Evolutionary conservation across 2,888 invertebrate species (phyloP).

Genomic region (Troides aeacus): DNA sequence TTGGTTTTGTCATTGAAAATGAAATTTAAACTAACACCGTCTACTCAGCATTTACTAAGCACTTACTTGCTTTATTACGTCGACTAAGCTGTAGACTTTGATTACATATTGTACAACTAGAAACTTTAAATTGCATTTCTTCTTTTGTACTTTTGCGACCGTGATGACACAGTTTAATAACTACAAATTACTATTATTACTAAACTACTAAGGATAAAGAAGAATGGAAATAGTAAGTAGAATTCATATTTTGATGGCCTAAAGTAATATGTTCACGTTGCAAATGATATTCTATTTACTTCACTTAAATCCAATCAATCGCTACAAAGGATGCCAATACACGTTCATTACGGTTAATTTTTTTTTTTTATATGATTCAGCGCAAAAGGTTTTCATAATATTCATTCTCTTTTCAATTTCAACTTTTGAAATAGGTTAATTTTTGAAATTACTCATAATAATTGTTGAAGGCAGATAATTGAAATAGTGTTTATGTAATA

Average conservation of each 20-base stretch:
- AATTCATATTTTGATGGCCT: not conserved
- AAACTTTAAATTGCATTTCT: no score
- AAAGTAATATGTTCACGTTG: not conserved
- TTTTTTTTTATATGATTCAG: not conserved
- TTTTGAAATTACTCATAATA: not conserved
- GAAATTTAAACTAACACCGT: slow-evolving; percentile 25
- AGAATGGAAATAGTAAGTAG: no score
- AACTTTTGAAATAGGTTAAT: not conserved
- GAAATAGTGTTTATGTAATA: no score
- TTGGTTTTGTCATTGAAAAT: slow-evolving; percentile 30
- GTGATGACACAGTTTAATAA: not conserved
- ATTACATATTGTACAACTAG: slow-evolving; percentile 2
- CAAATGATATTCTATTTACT: not conserved
- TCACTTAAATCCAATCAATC: not conserved
- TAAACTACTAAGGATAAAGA: no score
- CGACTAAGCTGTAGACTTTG: slow-evolving; percentile 10
- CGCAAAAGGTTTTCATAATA: not conserved
- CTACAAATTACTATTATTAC: not conserved
- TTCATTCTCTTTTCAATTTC: not conserved
- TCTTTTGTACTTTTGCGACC: not conserved
- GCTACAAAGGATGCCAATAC: not conserved
- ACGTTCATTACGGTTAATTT: not conserved
- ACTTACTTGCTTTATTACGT: slow-evolving; percentile 25
- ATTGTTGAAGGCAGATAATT: not conserved
- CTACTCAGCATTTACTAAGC: slow-evolving; percentile 28